phyloP scores from a whole-genome alignment of 30 jellyfish, hydroid and myxozoan genomes.

The Sanderia malayensis region DNA sequence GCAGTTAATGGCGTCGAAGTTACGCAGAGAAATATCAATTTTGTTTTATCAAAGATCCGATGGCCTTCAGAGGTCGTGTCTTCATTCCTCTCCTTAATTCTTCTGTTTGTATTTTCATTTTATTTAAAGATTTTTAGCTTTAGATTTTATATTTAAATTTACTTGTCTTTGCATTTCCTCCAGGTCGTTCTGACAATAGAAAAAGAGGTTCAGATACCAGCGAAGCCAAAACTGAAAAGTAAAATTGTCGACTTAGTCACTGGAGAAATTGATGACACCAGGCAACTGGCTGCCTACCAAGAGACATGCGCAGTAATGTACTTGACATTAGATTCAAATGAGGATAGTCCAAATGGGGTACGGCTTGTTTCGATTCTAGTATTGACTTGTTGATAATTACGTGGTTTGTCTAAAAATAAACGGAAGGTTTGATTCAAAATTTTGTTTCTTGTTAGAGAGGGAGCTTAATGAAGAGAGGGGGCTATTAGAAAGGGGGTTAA shows the following conservation, averaged over 20 bases:
- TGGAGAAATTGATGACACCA: slow-evolving; percentile 49
- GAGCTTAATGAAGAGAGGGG: no score
- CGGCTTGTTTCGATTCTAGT: no score
- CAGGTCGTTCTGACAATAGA: slow-evolving; percentile 81
- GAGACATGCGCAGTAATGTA: slow-evolving; percentile 71
- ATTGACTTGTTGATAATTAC: no score
- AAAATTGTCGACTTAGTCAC: slow-evolving; percentile 54
- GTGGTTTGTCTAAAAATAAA: no score
- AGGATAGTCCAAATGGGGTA: slow-evolving; percentile 72
- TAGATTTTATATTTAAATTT: no score
- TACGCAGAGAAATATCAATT: slow-evolving; percentile 53
- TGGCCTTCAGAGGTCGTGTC: slow-evolving; percentile 71
- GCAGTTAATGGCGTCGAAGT: slow-evolving; percentile 91
- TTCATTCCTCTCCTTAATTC: not conserved
- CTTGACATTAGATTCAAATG: slow-evolving; percentile 59
- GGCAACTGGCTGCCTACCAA: slow-evolving; percentile 55
- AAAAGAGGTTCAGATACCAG: slow-evolving; percentile 41
- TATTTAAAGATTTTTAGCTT: no score
- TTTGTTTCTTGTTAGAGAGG: no score
- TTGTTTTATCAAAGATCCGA: slow-evolving; percentile 54
- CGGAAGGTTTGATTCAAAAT: no score
- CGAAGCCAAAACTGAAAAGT: slow-evolving; percentile 54
- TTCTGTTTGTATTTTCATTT: not conserved
- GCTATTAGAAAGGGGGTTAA: no score
- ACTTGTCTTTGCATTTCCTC: no score